Percentiles rank a stretch among this genome's conserved stretches.
Evolutionary conservation across 1,140 invertebrate genomes (phyloP).

Genomic region (Akabosia matsudoensis): DNA sequence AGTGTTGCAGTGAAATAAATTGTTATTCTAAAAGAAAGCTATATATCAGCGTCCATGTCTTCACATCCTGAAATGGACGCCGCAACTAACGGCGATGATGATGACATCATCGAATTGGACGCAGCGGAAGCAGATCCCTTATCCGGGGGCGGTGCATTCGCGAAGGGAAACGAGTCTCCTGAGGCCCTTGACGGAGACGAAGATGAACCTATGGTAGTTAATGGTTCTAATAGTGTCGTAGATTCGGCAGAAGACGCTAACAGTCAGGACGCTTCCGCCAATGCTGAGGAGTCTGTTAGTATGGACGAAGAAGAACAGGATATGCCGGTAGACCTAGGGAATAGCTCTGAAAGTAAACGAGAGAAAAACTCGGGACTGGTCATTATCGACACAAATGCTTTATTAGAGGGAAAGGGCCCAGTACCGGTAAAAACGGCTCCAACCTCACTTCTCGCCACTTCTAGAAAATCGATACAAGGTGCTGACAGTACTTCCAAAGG

Average conservation of each 20-base stretch:
- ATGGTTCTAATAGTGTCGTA: background rate
- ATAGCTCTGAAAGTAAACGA: slow-evolving; percentile 58
- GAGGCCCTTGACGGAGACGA: slow-evolving; percentile 13
- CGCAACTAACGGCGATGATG: slow-evolving; percentile 21
- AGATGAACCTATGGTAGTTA: slow-evolving; percentile 5
- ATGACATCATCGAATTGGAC: slow-evolving; percentile 57
- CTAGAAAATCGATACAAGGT: slow-evolving; percentile 53
- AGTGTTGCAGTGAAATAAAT: no score
- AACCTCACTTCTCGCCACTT: background rate
- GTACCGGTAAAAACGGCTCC: slow-evolving; percentile 52
- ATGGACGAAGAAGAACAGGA: slow-evolving; percentile 71
- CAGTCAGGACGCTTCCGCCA: background rate
- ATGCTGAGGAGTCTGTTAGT: slow-evolving; percentile 57
- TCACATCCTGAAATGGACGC: background rate
- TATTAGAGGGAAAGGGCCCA: slow-evolving; percentile 62
- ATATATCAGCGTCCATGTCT: background rate
- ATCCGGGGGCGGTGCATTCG: slow-evolving; percentile 48
- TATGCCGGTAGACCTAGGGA: slow-evolving; percentile 63
- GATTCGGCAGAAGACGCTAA: slow-evolving; percentile 7
- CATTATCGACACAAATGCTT: slow-evolving; percentile 73
- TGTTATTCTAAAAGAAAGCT: no score
- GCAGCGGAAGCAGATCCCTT: slow-evolving; percentile 63
- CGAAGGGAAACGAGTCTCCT: background rate
- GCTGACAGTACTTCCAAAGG: background rate
- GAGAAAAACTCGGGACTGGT: slow-evolving; percentile 73